phyloP scores from a whole-genome alignment of 92 coral and sea anemone species.

The Porites cylindrica region DNA sequence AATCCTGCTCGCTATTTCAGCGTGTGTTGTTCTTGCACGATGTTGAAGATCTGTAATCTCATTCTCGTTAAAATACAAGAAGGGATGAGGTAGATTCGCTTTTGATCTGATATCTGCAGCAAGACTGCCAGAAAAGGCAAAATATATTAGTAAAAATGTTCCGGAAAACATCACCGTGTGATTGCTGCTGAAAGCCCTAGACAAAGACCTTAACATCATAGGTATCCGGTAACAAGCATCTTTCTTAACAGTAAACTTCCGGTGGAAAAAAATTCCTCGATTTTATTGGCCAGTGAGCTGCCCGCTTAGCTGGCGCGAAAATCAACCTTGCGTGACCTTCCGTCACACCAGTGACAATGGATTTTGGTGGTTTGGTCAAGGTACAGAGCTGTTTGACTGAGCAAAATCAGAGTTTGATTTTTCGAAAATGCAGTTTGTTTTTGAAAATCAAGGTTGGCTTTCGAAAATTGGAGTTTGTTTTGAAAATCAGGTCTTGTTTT shows the following conservation, averaged over 20 bases:
- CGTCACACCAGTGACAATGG: too few species aligned
- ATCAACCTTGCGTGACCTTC: too few species aligned
- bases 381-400: too few species aligned
- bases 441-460: too few species aligned
- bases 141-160: neutral
- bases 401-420: too few species aligned
- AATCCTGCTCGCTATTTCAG: conserved; percentile 72
- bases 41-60: conserved; percentile 75
- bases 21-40: conserved; percentile 79
- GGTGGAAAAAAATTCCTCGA: neutral
- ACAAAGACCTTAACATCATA: too few species aligned
- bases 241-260: neutral
- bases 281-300: neutral
- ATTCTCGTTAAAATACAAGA: conserved; percentile 75
- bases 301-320: too few species aligned
- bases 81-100: conserved; percentile 63
- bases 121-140: neutral
- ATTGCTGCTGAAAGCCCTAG: neutral
- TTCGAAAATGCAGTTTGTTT: too few species aligned
- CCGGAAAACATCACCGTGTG: neutral
- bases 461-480: too few species aligned
- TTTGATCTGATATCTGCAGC: conserved; percentile 35
- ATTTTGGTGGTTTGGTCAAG: too few species aligned
- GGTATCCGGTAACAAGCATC: neutral
- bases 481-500: too few species aligned